These are phyloP conservation scores for Cremastinae sp. DNA, from an alignment of 2,888 invertebrate species.

Conservation along the genomic window DNA sequence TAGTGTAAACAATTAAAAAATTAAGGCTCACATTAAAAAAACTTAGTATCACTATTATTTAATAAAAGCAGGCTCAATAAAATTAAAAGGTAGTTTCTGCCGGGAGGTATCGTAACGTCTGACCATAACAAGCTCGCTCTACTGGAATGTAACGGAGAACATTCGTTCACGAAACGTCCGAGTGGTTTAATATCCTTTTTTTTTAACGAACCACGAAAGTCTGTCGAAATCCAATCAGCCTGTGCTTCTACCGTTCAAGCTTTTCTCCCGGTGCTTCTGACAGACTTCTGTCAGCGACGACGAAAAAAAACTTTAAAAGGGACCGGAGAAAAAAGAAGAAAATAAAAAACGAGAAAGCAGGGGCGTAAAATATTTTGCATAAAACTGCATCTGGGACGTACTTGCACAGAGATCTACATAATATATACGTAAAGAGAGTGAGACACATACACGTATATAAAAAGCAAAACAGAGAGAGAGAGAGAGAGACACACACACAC, in stretches of 20 bases:
- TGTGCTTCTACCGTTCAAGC: conserved; percentile 25
- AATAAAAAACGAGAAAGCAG: neutral
- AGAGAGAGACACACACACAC: too few species aligned
- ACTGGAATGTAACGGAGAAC: conserved; percentile 2
- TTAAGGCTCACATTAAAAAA: too few species aligned
- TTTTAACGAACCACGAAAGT: conserved; percentile 24
- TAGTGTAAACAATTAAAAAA: too few species aligned
- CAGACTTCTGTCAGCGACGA: conserved; percentile 21
- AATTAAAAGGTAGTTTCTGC: neutral
- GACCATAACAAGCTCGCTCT: conserved; percentile 33
- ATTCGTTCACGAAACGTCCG: neutral
- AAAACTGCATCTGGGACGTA: too few species aligned
- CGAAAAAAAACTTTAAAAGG: conserved; percentile 8
- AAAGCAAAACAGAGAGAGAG: too few species aligned
- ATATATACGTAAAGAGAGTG: too few species aligned
- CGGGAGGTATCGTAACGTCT: conserved; percentile 11
- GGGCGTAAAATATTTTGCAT: conserved; percentile 12
- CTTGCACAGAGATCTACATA: neutral
- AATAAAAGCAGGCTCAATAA: too few species aligned
- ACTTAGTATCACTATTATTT: too few species aligned
- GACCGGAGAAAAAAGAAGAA: conserved; percentile 17
- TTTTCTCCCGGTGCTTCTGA: conserved; percentile 19
- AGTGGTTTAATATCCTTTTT: conserved; percentile 3
- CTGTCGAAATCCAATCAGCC: conserved; percentile 32
- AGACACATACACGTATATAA: too few species aligned